Base-by-base conservation (phyloP, 1,140 invertebrate genomes). In the Aphidius ervi region DNA sequence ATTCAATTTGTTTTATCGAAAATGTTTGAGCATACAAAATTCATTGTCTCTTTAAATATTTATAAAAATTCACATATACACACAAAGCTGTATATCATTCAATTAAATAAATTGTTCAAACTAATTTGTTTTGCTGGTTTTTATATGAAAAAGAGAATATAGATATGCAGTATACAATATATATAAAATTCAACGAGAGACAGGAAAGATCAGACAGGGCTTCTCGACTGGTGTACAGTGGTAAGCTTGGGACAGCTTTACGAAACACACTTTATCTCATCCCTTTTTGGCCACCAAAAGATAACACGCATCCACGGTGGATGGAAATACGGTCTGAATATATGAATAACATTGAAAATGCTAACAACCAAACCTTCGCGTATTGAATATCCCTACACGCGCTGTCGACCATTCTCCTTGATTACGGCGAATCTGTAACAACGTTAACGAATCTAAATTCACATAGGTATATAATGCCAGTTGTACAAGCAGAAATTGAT, bases 291-390 rank as follows among this genome's bases (percentile, higher is more conserved):
- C 23, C 23, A 31, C 23, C 66, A 68, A 67, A 68, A 66, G 62
- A 67, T 68, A 63, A 70, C 70, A 67, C 66, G 67, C 67, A 68
- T 69, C 68, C 64, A 70, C 67, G 66, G 68, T 68, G 63, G 63
- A 58, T 49, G 61, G 55, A 54, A 54, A 54, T 59, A 63, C 62
- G 61, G 66, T 67, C 71, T 72, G 77, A 75, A 78, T 78, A 78
- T 73, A 77, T 79, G 75, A 79, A 79, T 79, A 79, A 77, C 71
- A 79, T 78, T 78, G 73, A 67, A 67, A 54, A 76, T 72, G 74
- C 74, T 77, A 77, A 77, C 74, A 74, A 74, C 70, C 66, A 62
- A 54, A 43, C 39, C 31, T 43, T 58, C 40, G 71, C 70, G 73
- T 74, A 78, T 77, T 76, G 75, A 76, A 78, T 76, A 70, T 76